phyloP scores from a whole-genome alignment of 2,113 vertebrate species.

The Apistogramma diplotaenia region DNA sequence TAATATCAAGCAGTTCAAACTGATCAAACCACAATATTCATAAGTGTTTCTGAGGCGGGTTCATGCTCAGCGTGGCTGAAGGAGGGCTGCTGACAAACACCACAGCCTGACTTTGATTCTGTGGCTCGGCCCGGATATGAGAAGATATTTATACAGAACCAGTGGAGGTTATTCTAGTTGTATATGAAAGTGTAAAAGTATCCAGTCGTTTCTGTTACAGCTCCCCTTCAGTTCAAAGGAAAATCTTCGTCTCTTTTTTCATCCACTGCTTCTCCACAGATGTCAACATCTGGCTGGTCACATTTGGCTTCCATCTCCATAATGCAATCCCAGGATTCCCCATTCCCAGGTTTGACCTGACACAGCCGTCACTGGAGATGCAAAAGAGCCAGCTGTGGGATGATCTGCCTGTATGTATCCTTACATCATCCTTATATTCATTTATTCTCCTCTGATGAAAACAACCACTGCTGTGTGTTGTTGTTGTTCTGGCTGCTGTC shows the following conservation, averaged over 20 bases:
- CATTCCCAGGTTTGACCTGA: slow-evolving; percentile 93
- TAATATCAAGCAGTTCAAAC: no score
- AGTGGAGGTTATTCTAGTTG: no score
- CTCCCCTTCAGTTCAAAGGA: no score
- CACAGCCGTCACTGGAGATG: slow-evolving; percentile 93
- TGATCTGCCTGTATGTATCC: slow-evolving; percentile 86
- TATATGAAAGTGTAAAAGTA: no score
- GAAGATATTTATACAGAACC: no score
- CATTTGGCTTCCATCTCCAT: slow-evolving; percentile 97
- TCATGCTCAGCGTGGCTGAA: no score
- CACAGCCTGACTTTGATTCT: no score
- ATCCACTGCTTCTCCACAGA: slow-evolving; percentile 71
- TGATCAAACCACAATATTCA: no score
- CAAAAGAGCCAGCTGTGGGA: slow-evolving; percentile 98
- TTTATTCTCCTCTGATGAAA: neutral
- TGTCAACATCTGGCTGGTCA: slow-evolving; percentile 98
- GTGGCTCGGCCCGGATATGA: no score
- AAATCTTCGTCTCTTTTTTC: neutral
- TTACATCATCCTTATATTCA: neutral
- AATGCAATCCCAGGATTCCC: slow-evolving; percentile 98
- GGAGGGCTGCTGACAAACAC: no score
- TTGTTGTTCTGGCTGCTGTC: neutral
- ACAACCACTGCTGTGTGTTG: neutral
- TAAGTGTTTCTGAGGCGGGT: no score
- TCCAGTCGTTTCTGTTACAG: no score